These are phyloP conservation scores for Eupithecia insigniata DNA, from an alignment of 2,888 invertebrate genomes.

Conservation along the genomic window DNA sequence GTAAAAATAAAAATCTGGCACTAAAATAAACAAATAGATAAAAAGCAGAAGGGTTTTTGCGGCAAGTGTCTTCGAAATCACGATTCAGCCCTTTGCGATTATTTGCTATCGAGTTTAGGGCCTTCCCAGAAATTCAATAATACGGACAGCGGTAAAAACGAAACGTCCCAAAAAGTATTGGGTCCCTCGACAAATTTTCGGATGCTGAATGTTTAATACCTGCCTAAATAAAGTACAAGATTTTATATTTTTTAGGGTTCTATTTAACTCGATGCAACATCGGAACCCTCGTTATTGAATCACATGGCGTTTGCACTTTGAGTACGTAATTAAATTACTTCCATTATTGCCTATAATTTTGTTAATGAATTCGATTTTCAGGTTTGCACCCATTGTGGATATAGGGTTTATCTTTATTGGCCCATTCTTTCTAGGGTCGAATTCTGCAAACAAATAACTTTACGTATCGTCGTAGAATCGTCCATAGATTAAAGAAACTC, in stretches of 20 bases:
- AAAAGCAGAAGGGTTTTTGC: constrained; percentile 56
- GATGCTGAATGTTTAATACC: constrained; percentile 37
- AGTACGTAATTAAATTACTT: neutral
- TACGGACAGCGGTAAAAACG: constrained; percentile 53
- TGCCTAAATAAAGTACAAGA: constrained; percentile 21
- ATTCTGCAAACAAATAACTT: too few species aligned
- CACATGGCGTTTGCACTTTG: neutral
- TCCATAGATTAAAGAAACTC: too few species aligned
- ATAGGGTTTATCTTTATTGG: neutral
- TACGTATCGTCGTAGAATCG: too few species aligned
- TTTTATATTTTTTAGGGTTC: constrained; percentile 8
- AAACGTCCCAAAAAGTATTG: constrained; percentile 45
- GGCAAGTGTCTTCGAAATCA: constrained; percentile 58
- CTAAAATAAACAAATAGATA: constrained; percentile 61
- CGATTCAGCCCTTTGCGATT: constrained; percentile 60
- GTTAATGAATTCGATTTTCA: neutral
- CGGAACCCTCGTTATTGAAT: neutral
- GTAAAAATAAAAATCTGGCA: constrained; percentile 49
- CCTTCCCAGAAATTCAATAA: constrained; percentile 58
- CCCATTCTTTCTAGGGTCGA: neutral
- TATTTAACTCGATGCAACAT: neutral
- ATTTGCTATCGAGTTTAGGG: constrained; percentile 54
- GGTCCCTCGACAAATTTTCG: constrained; percentile 42
- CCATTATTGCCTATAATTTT: neutral
- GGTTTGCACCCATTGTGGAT: neutral